Evolutionary conservation across 2,797 vertebrate species (phyloP).

Genomic region (Enteromius fasciolatus): DNA sequence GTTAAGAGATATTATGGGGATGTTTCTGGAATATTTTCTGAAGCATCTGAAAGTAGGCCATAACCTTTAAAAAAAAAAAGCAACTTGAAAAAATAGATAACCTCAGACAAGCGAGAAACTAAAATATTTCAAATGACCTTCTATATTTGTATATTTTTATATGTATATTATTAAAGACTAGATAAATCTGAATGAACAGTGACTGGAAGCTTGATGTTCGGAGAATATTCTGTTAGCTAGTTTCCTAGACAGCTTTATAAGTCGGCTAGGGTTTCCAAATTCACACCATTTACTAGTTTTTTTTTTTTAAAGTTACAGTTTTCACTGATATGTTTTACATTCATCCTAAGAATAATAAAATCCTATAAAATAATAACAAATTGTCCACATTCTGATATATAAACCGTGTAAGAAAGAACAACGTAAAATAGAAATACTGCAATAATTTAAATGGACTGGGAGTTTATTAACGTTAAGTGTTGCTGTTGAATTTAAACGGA

Average conservation of each 20-base stretch:
- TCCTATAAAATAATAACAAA: neutral
- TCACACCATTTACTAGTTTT: too few species aligned
- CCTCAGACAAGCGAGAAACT: too few species aligned
- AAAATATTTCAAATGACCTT: too few species aligned
- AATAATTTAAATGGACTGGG: neutral
- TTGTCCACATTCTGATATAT: neutral
- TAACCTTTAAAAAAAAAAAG: neutral
- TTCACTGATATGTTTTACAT: neutral
- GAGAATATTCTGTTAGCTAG: neutral
- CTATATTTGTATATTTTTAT: too few species aligned
- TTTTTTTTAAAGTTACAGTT: neutral
- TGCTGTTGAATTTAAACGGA: constrained; percentile 11
- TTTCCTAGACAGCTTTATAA: neutral
- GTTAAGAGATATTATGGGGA: too few species aligned
- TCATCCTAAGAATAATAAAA: neutral
- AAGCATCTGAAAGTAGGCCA: neutral
- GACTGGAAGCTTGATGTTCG: too few species aligned
- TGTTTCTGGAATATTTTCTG: neutral
- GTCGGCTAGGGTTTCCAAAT: neutral
- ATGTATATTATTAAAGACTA: too few species aligned
- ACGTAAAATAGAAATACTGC: neutral
- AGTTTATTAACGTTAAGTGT: too few species aligned
- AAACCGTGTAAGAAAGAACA: neutral
- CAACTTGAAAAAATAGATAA: neutral
- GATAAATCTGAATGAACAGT: too few species aligned